Evolutionary conservation across 2,113 vertebrate genomes (phyloP), one percentile per base, ranked within the genome.

Genomic region (Calonectris borealis): DNA sequence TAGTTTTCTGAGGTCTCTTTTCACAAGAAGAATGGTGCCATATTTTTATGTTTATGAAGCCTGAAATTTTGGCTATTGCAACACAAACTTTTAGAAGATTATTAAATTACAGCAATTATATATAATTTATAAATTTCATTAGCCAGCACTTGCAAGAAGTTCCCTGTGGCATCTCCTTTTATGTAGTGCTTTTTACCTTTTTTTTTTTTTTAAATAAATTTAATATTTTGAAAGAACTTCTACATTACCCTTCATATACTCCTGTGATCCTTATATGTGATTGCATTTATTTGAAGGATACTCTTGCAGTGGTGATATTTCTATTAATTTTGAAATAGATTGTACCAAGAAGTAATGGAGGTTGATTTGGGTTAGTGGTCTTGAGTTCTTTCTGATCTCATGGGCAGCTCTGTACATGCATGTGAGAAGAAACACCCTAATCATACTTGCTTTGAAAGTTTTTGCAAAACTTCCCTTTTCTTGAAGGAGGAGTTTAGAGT

Each of bases 351-450:
- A 46, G 65, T n/a, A 71, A 16, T 19, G 16, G 79, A 83, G 34
- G 16, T 52, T 66, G 38, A 16, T 72, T 54, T 42, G 25, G 9
- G 4, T 46, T 78, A 60, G 44, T 65, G 25, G 34, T 54, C 79
- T 83, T 65, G 29, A 60, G 20, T 79, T 88, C 58, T 48, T 60
- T 66, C 46, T 66, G 10, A 24, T 72, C 20, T 61, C 7, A 11
- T 2, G 0, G 66, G 57, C 20, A 65, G 44, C 34, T 72, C 29
- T 1, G 1, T 52, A 49, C 10, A 3, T 42, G 15, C 14, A 16
- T 32, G n/a, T 66, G 10, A 68, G 60, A 54, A 73, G 27, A 66
- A 86, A 60, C 72, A 58, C 22, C 16, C 18, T 31, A 34, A 34
- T 52, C 32, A 25, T 52, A 38, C 19, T 38, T 66, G 27, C 18